Evolutionary conservation across 1,140 invertebrate species (phyloP), one percentile per base, ranked within the genome.

Genomic region (Acromyrmex charruanus): DNA sequence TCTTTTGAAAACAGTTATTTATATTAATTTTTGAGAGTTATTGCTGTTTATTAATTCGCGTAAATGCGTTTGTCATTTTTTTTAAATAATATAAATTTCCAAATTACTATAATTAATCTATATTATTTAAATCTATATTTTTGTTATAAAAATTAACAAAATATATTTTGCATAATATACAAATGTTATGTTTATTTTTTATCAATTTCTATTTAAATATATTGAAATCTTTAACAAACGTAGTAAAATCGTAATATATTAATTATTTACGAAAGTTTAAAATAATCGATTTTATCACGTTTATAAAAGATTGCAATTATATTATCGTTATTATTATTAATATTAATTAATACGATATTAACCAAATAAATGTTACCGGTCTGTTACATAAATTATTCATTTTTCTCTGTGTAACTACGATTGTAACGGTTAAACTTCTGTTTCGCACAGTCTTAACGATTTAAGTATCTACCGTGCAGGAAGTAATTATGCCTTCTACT

Each of bases 401-500:
- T 72, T 58, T 10, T 72, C 16, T 12, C 53, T 59, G 10, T 16
- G 35, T 74, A 82, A n/a, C 4, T 68, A 9, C 18, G 7, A 82
- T 74, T 59, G 39, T 39, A 74, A 3, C 49, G 77, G 10, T 72
- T 25, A 72, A 65, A 25, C 66, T 72, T 82, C 44, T n/a, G 55
- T 44, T 85, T 85, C 35, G 21, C 61, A 79, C 49, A 55, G 35
- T 6, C 14, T 77, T 28, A 31, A 53, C n/a, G 14, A 75, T 77
- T 31, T 74, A 66, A 44, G 39, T 44, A 85, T 85, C 74, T 85
- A 21, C 63, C 35, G 35, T 55, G 31, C 82, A 85, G 82, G 82
- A 85, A 85, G 74, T 85, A 79, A 85, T 85, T 85, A 85, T 51
- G 21, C 31, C 74, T 79, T 31, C 16, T 79, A 68, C 28, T 21